These are phyloP conservation scores for Menura novaehollandiae DNA, from an alignment of 2,113 vertebrate genomes.

Conservation along the genomic window DNA sequence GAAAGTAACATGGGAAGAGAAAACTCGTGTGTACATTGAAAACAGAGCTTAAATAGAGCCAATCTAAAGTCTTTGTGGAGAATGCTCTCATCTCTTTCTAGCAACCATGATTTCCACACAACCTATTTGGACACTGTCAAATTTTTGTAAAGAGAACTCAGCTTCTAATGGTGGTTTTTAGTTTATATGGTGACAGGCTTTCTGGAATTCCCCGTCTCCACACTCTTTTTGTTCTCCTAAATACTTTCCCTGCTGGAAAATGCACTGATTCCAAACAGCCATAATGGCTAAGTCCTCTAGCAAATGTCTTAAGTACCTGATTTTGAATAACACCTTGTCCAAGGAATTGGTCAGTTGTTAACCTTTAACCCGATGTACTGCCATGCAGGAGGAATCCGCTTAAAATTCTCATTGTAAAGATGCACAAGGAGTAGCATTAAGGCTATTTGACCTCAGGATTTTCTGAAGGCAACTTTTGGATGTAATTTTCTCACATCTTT, in stretches of 20 bases:
- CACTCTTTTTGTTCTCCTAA: constrained; percentile 57
- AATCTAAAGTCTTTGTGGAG: neutral
- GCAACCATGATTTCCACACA: neutral
- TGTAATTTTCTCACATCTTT: neutral
- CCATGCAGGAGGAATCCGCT: constrained; percentile 46
- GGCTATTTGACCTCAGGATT: constrained; percentile 53
- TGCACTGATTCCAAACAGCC: constrained; percentile 52
- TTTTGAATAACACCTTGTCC: constrained; percentile 70
- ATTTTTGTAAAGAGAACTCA: constrained; percentile 21
- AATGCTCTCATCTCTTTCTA: neutral
- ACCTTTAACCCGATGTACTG: constrained; percentile 73
- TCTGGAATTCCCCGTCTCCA: constrained; percentile 34
- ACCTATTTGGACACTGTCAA: constrained; percentile 11
- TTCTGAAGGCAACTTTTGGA: constrained; percentile 39
- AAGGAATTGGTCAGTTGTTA: constrained; percentile 70
- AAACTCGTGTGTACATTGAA: neutral
- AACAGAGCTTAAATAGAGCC: neutral
- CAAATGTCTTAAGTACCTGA: constrained; percentile 75
- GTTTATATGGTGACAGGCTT: constrained; percentile 40
- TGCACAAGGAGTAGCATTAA: constrained; percentile 36
- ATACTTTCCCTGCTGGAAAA: constrained; percentile 62
- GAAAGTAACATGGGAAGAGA: constrained; percentile 7
- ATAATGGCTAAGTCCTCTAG: constrained; percentile 56
- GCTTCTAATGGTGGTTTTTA: constrained; percentile 11
- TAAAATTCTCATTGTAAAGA: constrained; percentile 47